Evolutionary conservation across 2,888 invertebrate genomes (phyloP), one percentile per base, ranked within the genome.

Genomic region (Trileptium ribeirensis): DNA sequence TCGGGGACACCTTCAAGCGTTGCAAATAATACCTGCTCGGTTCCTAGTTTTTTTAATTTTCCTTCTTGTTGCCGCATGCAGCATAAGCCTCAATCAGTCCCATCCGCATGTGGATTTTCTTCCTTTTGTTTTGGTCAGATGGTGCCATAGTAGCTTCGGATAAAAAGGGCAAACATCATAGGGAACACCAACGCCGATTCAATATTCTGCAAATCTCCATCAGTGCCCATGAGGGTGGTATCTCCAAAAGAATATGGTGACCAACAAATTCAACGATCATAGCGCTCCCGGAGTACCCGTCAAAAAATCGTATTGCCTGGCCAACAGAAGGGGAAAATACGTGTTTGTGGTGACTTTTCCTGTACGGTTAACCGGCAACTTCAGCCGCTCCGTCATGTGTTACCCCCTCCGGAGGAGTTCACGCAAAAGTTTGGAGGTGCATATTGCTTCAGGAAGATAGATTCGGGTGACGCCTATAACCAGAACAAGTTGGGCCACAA

Each of bases 291-390:
- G 3, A n/a, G 70, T 70, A 70, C 70, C 70, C 8, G n/a, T 70
- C 70, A 70, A 70, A n/a, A 70, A 70, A 36, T 8, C 70, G 15
- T 70, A 31, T n/a, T 70, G 15, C 70, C 70, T 8, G 70, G 70
- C n/a, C 70, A 70, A 36, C 3, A 8, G 70, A 70, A 70, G n/a
- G 70, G 8, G 8, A 70, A 70, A n/a, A 8, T 75, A 2, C 77
- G 77, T 39, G 34, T 75, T n/a, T 75, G 77, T 75, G 77, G 77
- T 3, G 77, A 75, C n/a, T 38, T 8, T n/a, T 38, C 37, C n/a
- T 2, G 24, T 19, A 75, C 77, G 33, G 77, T 75, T 8, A 75
- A 75, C 39, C 77, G 33, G 2, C 37, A 37, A 39, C 39, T 75
- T 3, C 33, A 75, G 37, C 33, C 2, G 2, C 37, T 33, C 38